Percentiles rank a stretch among this genome's conserved stretches.
phyloP scores from a whole-genome alignment of 2,797 vertebrate genomes.

The Lepilemur ruficaudatus region DNA sequence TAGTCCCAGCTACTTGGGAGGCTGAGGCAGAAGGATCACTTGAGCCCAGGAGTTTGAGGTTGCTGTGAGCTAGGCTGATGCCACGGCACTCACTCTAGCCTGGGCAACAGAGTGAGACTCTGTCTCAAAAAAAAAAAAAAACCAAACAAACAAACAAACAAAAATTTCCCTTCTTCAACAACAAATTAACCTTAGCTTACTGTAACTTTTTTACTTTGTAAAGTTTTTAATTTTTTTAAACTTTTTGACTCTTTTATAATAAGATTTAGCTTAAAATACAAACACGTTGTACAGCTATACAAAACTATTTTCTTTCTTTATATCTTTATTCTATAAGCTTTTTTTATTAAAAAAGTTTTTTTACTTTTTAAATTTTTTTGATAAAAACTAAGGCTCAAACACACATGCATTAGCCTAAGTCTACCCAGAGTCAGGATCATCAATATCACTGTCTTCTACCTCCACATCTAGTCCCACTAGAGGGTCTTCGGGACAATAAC shows the following conservation, averaged over 20 bases:
- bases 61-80: no score
- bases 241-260: not conserved
- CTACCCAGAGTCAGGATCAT: not conserved
- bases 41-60: no score
- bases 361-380: not conserved
- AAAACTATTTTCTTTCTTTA: not conserved
- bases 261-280: not conserved
- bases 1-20: no score
- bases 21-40: no score
- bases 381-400: not conserved
- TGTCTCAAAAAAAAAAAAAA: no score
- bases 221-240: not conserved
- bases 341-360: no score
- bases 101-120: no score
- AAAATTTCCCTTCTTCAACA: not conserved
- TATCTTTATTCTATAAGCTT: not conserved
- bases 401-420: not conserved
- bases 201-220: not conserved
- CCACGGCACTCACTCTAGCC: no score
- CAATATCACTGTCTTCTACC: not conserved
- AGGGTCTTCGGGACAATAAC: not conserved
- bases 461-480: not conserved
- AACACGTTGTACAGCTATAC: not conserved
- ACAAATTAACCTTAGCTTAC: not conserved
- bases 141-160: no score